Percentiles rank a stretch among this genome's conserved stretches.
phyloP scores from a whole-genome alignment of 2,113 vertebrate species.

The Oncorhynchus keta region DNA sequence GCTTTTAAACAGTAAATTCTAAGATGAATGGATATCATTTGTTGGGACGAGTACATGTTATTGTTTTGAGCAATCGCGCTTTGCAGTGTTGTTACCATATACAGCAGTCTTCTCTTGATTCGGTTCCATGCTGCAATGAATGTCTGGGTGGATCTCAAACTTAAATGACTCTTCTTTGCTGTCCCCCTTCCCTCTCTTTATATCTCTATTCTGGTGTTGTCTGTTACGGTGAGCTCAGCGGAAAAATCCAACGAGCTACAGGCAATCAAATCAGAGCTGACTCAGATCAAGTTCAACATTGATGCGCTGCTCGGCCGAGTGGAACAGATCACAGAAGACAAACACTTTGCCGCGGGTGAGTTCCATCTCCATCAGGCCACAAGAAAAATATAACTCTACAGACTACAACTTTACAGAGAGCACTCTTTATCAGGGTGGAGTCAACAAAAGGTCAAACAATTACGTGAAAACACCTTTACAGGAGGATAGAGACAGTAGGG shows the following conservation, averaged over 20 bases:
- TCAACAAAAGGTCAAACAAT: too few species aligned
- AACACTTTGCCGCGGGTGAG: conserved; percentile 80
- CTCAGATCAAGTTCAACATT: conserved; percentile 93
- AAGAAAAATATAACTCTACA: neutral
- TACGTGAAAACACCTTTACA: too few species aligned
- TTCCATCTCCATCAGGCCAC: neutral
- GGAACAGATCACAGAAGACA: conserved; percentile 88
- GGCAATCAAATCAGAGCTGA: conserved; percentile 89
- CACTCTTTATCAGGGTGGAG: neutral
- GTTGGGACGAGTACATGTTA: neutral
- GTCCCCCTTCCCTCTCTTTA: neutral
- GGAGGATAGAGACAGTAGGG: too few species aligned
- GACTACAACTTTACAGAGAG: neutral
- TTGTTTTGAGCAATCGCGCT: neutral
- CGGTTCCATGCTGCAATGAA: neutral
- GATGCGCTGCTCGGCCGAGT: conserved; percentile 88
- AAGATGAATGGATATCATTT: neutral
- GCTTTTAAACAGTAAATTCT: neutral
- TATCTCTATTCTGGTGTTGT: neutral
- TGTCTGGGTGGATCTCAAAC: neutral
- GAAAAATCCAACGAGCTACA: conserved; percentile 88
- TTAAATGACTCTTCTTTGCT: neutral
- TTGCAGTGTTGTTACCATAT: neutral
- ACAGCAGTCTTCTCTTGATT: neutral
- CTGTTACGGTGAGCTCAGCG: conserved; percentile 40